Percentiles rank a stretch among this genome's conserved stretches.
Conservation (phyloP, 2,113 vertebrate species). For the Sander vitreus region DNA sequence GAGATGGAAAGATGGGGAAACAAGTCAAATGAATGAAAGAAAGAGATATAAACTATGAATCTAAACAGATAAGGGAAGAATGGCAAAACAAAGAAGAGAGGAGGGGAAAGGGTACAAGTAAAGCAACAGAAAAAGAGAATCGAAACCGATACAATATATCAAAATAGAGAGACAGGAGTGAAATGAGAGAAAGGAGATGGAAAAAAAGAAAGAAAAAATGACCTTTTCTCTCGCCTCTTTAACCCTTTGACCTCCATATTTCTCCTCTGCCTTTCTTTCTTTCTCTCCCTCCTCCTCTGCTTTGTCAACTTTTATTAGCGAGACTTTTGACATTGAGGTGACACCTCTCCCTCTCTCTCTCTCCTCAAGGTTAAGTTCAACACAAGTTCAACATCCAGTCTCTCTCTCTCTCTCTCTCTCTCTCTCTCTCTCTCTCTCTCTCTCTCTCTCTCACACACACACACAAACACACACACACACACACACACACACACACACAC, state of each 20-base stretch:
- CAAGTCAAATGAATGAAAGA: too few species aligned
- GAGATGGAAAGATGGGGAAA: too few species aligned
- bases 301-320: conserved; percentile 56
- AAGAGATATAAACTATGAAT: too few species aligned
- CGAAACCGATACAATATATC: too few species aligned
- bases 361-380: conserved; percentile 57
- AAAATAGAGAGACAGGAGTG: neutral
- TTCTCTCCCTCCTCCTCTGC: conserved; percentile 21
- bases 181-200: neutral
- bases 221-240: conserved; percentile 2
- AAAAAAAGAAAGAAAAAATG: neutral
- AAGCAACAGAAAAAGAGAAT: too few species aligned
- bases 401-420: neutral
- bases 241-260: conserved; percentile 37
- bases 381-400: conserved; percentile 20
- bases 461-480: too few species aligned
- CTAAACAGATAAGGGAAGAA: neutral
- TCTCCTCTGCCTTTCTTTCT: conserved; percentile 9
- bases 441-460: too few species aligned
- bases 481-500: too few species aligned
- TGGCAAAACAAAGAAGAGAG: too few species aligned
- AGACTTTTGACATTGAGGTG: conserved; percentile 50
- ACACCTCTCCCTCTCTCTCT: conserved; percentile 34
- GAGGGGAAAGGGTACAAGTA: neutral
- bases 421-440: too few species aligned